These are phyloP conservation scores for Tanytarsus gracilentus DNA, from an alignment of 2,888 invertebrate species.

Conservation along the genomic window DNA sequence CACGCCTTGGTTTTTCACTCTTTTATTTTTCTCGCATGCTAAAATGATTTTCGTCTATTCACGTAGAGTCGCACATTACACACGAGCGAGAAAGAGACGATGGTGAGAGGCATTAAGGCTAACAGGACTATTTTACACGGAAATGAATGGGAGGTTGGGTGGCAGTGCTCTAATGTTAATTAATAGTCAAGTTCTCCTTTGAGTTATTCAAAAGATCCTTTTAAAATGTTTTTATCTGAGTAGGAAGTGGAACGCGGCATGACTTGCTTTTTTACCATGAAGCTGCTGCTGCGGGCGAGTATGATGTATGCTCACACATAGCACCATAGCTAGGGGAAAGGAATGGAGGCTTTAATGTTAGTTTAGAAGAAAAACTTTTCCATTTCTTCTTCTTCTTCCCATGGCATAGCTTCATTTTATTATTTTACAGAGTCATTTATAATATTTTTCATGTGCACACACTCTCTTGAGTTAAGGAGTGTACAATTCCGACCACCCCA, in stretches of 20 bases:
- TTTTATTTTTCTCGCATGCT: too few species aligned
- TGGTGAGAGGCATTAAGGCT: background rate
- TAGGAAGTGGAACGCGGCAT: background rate
- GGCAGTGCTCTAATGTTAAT: constrained; percentile 25
- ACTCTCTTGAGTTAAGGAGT: too few species aligned
- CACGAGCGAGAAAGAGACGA: background rate
- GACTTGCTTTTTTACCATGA: background rate
- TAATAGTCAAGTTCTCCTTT: constrained; percentile 21
- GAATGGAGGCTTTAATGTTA: constrained; percentile 23
- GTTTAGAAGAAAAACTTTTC: background rate
- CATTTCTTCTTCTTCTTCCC: constrained; percentile 3
- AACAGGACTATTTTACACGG: too few species aligned
- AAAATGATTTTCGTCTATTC: too few species aligned
- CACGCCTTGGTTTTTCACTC: too few species aligned
- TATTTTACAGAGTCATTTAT: background rate
- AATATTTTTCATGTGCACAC: too few species aligned
- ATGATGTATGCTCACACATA: background rate
- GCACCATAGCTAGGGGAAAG: background rate
- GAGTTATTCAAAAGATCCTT: background rate
- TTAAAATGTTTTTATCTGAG: background rate
- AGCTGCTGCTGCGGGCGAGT: background rate
- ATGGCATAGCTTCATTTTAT: background rate
- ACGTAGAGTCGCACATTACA: background rate
- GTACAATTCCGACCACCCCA: too few species aligned
- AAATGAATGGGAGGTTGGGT: background rate